phyloP scores from a whole-genome alignment of 2,888 invertebrate genomes.

The Cerastoderma edule region DNA sequence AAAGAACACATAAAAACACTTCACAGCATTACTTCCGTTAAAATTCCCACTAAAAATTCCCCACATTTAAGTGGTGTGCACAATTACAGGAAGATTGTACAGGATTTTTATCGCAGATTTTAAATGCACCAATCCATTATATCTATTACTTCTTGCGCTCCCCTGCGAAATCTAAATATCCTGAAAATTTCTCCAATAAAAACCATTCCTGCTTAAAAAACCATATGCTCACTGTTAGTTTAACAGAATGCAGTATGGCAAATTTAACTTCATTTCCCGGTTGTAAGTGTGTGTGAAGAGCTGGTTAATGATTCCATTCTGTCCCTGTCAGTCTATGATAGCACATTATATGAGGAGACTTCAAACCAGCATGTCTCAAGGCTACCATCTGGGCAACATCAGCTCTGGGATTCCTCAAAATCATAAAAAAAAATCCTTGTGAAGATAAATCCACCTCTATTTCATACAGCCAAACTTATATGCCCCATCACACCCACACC shows the following conservation, averaged over 20 bases:
- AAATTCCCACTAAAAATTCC: constrained; percentile 18
- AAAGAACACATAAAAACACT: constrained; percentile 4
- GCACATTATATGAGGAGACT: constrained; percentile 19
- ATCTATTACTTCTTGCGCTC: neutral
- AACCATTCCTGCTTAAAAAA: constrained; percentile 1
- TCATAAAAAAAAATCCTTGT: constrained; percentile 25
- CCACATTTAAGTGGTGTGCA: neutral
- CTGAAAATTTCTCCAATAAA: constrained; percentile 7
- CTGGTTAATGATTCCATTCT: constrained; percentile 21
- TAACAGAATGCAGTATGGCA: constrained; percentile 3
- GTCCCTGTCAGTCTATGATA: constrained; percentile 22
- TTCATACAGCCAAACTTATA: too few relatives aligned
- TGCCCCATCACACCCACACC: too few relatives aligned
- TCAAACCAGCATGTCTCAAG: constrained; percentile 16
- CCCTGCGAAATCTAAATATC: neutral
- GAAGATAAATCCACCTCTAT: too few relatives aligned
- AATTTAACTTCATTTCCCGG: constrained; percentile 15
- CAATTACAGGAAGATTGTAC: too few relatives aligned
- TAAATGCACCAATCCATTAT: neutral
- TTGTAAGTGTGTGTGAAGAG: constrained; percentile 16
- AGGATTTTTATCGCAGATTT: too few relatives aligned
- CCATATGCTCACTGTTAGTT: constrained; percentile 16
- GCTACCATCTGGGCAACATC: constrained; percentile 22
- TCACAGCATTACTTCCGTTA: constrained; percentile 3
- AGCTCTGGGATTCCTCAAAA: constrained; percentile 10